These are phyloP conservation scores for Orycteropus afer DNA, from an alignment of 2,113 vertebrate genomes.

Conservation along the genomic window DNA sequence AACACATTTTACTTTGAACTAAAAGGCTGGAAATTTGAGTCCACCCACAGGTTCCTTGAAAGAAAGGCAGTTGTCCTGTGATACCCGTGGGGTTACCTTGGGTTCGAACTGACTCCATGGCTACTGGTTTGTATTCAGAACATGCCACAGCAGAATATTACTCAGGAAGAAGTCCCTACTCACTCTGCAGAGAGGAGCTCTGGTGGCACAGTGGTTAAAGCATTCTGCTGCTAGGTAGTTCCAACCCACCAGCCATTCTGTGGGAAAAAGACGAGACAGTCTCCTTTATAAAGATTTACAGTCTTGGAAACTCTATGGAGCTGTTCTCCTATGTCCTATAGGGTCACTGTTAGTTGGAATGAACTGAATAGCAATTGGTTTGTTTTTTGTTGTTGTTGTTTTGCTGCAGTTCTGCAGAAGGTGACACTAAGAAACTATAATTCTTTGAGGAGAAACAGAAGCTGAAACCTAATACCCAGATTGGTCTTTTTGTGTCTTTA, in stretches of 20 bases:
- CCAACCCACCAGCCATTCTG: no score
- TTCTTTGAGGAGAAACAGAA: conserved; percentile 13
- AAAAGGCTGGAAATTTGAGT: not conserved
- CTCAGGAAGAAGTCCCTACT: not conserved
- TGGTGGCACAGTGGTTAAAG: no score
- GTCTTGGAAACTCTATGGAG: no score
- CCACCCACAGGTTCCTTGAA: not conserved
- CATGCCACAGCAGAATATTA: not conserved
- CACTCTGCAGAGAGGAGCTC: no score
- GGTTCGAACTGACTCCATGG: not conserved
- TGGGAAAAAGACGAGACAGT: no score
- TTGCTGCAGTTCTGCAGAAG: not conserved
- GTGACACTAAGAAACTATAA: not conserved
- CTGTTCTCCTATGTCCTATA: no score
- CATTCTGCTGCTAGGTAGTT: no score
- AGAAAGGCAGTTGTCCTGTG: not conserved
- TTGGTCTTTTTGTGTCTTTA: not conserved
- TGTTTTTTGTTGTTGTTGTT: no score
- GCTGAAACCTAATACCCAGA: not conserved
- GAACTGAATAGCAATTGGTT: no score
- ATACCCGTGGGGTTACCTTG: not conserved
- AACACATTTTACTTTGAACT: not conserved
- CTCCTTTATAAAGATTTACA: no score
- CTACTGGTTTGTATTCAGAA: not conserved
- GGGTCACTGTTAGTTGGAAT: no score